A percentile compares a stretch with the other conserved stretches of the same genome.
Evolutionary conservation across 64 coral and sea anemone species (phyloP).

Genomic region (Porites australiensis): DNA sequence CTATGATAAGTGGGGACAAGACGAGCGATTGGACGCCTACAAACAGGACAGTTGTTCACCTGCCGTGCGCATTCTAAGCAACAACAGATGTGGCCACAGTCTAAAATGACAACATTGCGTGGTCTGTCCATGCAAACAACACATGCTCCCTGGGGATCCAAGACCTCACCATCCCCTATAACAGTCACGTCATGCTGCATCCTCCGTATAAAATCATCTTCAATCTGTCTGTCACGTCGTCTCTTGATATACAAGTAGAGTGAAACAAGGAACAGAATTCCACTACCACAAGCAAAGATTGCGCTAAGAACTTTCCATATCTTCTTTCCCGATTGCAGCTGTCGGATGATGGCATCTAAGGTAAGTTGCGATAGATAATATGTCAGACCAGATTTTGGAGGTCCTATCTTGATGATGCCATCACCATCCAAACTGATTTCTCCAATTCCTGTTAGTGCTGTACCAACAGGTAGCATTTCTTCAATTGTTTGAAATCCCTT

Average conservation of each 20-base stretch:
- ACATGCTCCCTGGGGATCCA: constrained; percentile 69
- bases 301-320: constrained; percentile 82
- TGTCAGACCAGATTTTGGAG: constrained; percentile 57
- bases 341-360: constrained; percentile 81
- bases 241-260: constrained; percentile 75
- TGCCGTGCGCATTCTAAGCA: constrained; percentile 76
- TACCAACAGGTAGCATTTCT: constrained; percentile 81
- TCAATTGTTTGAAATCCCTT: constrained; percentile 97
- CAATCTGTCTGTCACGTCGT: constrained; percentile 54
- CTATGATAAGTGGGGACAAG: constrained; percentile 87
- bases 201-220: constrained; percentile 59
- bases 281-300: constrained; percentile 84
- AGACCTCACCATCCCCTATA: constrained; percentile 9
- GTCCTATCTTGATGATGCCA: constrained; percentile 66
- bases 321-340: constrained; percentile 76
- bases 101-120: constrained; percentile 92
- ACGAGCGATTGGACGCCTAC: constrained; percentile 77
- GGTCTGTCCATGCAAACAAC: constrained; percentile 92
- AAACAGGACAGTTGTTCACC: constrained; percentile 85
- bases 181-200: constrained; percentile 23
- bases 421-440: constrained; percentile 72
- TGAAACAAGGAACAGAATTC: constrained; percentile 73
- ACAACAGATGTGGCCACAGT: constrained; percentile 94
- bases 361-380: constrained; percentile 88
- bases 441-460: constrained; percentile 87